Conservation (phyloP, 2,113 vertebrate species). For the Recurvirostra avosetta region DNA sequence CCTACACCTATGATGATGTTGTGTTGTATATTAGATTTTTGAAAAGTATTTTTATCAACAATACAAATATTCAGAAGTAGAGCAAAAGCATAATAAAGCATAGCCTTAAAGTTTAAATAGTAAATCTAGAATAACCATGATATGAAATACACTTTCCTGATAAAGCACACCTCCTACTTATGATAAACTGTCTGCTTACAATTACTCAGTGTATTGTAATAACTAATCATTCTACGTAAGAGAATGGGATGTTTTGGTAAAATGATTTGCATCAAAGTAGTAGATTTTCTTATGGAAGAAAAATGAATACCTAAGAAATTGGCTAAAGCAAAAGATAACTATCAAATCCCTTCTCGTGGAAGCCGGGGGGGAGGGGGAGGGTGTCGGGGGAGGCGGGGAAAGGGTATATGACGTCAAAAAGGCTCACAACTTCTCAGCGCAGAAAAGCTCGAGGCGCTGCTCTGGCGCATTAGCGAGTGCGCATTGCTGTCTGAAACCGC, state of each 20-base stretch:
- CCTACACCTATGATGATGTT: conserved; percentile 78
- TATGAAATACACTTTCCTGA: conserved; percentile 8
- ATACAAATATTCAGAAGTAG: conserved; percentile 35
- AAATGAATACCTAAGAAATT: neutral
- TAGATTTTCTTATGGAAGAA: neutral
- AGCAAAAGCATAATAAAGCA: conserved; percentile 1
- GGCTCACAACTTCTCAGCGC: neutral
- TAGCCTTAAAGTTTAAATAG: conserved; percentile 56
- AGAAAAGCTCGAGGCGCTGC: neutral
- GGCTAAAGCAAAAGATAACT: neutral
- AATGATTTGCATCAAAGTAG: neutral
- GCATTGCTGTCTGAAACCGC: neutral
- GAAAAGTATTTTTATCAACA: conserved; percentile 60
- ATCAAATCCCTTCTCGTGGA: neutral
- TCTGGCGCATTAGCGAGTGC: neutral
- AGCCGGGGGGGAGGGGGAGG: neutral
- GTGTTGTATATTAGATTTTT: conserved; percentile 57
- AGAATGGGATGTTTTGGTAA: neutral
- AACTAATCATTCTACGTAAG: neutral
- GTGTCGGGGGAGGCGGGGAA: neutral
- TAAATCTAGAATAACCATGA: neutral
- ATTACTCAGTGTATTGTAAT: neutral
- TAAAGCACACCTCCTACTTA: conserved; percentile 56
- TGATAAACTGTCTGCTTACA: conserved; percentile 13
- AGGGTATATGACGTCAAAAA: neutral